Conservation (phyloP, 1,140 invertebrate genomes). For the Theocolax elegans region DNA sequence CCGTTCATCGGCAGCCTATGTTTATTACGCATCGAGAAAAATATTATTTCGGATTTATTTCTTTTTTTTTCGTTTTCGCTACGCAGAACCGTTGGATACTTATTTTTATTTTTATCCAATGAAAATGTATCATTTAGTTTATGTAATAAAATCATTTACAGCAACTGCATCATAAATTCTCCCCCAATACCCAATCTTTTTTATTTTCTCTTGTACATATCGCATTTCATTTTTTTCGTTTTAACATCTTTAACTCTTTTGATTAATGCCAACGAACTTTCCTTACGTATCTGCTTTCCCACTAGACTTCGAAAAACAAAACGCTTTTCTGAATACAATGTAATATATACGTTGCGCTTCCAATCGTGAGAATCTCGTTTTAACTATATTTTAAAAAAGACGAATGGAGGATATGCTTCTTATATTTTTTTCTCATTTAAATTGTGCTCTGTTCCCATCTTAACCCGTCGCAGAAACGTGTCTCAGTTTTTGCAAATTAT, state of each 20-base stretch:
- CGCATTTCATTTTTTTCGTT: background rate
- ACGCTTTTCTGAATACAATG: constrained; percentile 46
- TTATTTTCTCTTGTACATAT: background rate
- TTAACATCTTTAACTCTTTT: constrained; percentile 47
- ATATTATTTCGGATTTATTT: constrained; percentile 9
- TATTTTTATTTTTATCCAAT: constrained; percentile 7
- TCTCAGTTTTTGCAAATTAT: background rate
- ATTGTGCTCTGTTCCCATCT: constrained; percentile 61
- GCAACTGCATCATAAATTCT: constrained; percentile 24
- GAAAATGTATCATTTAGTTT: constrained; percentile 17
- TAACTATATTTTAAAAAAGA: constrained; percentile 49
- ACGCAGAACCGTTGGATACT: constrained; percentile 17
- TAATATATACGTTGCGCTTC: constrained; percentile 25
- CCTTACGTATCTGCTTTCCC: constrained; percentile 37
- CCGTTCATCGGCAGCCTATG: constrained; percentile 14
- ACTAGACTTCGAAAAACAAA: constrained; percentile 47
- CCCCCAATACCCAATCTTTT: background rate
- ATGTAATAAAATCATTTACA: constrained; percentile 27
- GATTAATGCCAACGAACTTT: constrained; percentile 54
- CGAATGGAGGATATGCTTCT: constrained; percentile 64
- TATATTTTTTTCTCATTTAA: constrained; percentile 27
- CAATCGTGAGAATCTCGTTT: constrained; percentile 48
- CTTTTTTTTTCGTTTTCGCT: too few species aligned
- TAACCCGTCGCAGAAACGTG: constrained; percentile 51
- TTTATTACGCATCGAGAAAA: constrained; percentile 19